Percentiles rank a stretch among this genome's conserved stretches.
Conservation (phyloP, 2,797 vertebrate species). For the Clamator glandarius region DNA sequence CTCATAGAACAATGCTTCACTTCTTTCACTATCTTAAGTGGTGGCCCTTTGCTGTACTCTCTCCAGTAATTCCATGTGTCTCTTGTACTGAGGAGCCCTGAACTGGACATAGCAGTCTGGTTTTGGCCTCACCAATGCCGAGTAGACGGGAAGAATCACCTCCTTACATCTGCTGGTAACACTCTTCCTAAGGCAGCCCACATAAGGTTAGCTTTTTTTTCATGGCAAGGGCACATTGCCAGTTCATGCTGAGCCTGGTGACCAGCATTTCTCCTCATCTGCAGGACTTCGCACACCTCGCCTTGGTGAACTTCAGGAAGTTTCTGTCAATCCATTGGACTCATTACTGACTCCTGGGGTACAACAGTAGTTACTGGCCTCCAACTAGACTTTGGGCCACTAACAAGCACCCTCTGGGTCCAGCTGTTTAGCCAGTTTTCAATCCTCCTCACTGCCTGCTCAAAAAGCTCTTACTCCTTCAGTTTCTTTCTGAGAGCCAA, state of each 20-base stretch:
- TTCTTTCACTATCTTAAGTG: too few species aligned
- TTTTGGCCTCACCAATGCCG: not conserved
- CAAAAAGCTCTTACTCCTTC: not conserved
- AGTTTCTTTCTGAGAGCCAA: not conserved
- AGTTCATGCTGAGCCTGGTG: not conserved
- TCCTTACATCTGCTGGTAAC: not conserved
- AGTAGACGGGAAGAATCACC: not conserved
- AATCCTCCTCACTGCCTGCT: not conserved
- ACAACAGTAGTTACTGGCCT: not conserved
- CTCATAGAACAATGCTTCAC: too few species aligned
- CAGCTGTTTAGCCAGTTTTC: not conserved
- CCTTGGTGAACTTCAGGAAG: not conserved
- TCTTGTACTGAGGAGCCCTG: not conserved
- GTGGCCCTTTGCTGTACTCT: too few species aligned
- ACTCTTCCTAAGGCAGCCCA: not conserved
- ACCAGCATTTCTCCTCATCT: too few species aligned
- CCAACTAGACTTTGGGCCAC: not conserved
- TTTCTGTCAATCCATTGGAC: not conserved
- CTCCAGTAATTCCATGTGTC: not conserved
- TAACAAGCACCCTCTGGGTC: not conserved
- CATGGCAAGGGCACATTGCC: rapidly evolving
- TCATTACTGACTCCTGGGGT: not conserved
- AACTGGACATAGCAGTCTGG: not conserved
- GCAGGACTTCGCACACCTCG: not conserved
- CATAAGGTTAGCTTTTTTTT: not conserved